Evolutionary conservation across 2,797 vertebrate species (phyloP).

Genomic region (Heliangelus exortis): DNA sequence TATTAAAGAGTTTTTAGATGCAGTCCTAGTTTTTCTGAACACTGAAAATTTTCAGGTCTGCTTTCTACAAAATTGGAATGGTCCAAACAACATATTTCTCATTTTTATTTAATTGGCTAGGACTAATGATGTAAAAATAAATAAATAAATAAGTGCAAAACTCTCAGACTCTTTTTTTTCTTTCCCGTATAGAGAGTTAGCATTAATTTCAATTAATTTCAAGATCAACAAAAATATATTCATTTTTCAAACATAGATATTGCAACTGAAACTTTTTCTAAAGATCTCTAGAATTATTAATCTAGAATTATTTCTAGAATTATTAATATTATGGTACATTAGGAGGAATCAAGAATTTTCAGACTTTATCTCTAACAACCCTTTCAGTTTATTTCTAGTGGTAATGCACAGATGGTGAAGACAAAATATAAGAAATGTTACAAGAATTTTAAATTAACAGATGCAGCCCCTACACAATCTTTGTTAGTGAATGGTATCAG

Average conservation of each 20-base stretch:
- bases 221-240: neutral
- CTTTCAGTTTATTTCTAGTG: neutral
- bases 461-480: neutral
- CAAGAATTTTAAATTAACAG: neutral
- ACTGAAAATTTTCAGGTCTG: neutral
- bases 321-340: neutral
- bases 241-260: neutral
- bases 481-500: neutral
- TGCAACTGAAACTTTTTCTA: neutral
- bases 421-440: neutral
- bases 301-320: neutral
- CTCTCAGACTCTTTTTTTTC: neutral
- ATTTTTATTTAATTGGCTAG: neutral
- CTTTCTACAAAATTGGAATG: neutral
- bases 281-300: neutral
- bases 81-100: neutral
- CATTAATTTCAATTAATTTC: neutral
- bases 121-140: neutral
- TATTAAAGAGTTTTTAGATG: neutral
- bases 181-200: accelerated
- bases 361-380: neutral
- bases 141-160: too few species aligned
- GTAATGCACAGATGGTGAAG: neutral
- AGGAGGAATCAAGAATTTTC: neutral
- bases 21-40: neutral